These are phyloP conservation scores for Lasioglossum pauxillum DNA, from an alignment of 2,888 invertebrate genomes.

Conservation along the genomic window DNA sequence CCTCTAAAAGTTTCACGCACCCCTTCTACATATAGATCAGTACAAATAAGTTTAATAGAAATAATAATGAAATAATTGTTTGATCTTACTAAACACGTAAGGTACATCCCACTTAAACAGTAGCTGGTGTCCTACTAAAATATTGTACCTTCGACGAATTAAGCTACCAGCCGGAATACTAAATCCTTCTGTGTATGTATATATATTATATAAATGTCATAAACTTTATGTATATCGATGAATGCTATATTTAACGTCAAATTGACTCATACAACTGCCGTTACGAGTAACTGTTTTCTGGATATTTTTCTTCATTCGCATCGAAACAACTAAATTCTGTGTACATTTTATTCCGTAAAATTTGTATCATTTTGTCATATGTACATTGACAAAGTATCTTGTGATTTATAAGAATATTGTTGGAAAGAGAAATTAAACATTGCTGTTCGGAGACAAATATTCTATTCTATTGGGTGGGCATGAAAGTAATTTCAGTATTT, in stretches of 20 bases:
- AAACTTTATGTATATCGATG: constrained; percentile 69
- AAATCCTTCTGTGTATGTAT: constrained; percentile 69
- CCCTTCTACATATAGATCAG: constrained; percentile 72
- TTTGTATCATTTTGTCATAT: constrained; percentile 54
- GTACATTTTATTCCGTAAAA: constrained; percentile 35
- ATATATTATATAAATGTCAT: constrained; percentile 69
- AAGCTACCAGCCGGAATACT: constrained; percentile 68
- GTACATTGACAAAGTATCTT: constrained; percentile 37
- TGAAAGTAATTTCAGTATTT: too few relatives aligned
- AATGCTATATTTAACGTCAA: constrained; percentile 61
- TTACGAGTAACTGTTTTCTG: constrained; percentile 67
- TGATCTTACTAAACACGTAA: constrained; percentile 56
- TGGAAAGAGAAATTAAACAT: constrained; percentile 17
- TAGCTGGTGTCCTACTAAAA: constrained; percentile 72
- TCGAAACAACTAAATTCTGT: constrained; percentile 32
- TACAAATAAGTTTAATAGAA: constrained; percentile 75
- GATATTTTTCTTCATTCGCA: constrained; percentile 51
- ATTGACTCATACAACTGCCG: constrained; percentile 70
- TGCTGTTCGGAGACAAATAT: constrained; percentile 33
- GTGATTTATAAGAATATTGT: constrained; percentile 37
- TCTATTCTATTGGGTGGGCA: constrained; percentile 36
- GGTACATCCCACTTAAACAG: constrained; percentile 70
- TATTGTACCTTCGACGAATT: constrained; percentile 70
- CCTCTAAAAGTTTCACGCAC: constrained; percentile 60
- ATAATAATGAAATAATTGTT: constrained; percentile 66